Base-by-base conservation (phyloP, 2,113 vertebrate genomes). In the Chinchilla lanigera region DNA sequence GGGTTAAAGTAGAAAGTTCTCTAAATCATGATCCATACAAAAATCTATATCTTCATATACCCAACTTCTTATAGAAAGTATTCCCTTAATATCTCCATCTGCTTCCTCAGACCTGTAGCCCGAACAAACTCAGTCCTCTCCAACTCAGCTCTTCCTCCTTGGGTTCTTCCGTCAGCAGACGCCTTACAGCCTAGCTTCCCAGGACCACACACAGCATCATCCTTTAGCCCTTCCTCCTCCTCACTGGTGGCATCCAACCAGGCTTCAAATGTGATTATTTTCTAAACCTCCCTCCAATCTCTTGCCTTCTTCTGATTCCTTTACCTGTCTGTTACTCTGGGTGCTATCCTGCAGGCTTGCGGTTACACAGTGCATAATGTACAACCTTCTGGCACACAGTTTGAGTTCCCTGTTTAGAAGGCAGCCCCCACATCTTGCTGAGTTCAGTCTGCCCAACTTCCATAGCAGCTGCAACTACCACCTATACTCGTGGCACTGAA, bases 401-500 rank as follows among this genome's bases (percentile, higher is more conserved):
- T 4, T 14, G 1, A 26, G 5, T 20, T 63, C 35, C 22, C 44
- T 71, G 38, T 33, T 50, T 73, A 50, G 81, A 60, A 60, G 54
- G 9, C 14, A 33, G 6, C 56, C 47, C 56, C 38, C 14, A 1
- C 22, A 20, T 26, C 2, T 61, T 16, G 54, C 24, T 65, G 38
- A 11, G 8, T 8, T 3, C 2, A 9, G 38, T 13, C 44, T 30
- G n/a, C 52, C 28, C 7, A 10, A 44, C 33, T 65, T 20, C 28
- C 84, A 24, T 3, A 54, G 41, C 9, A 26, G 12, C 77, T 41
- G 19, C 28, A 20, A 7, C 13, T 0, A 3, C 4, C 0, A 0
- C 0, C 13, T 10, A 3, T 52, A 2, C 7, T 65, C 28, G 17
- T 14, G 30, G 17, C 4, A 17, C 12, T 67, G 22, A n/a, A 24